These are phyloP conservation scores for Rallus crepitans DNA, from an alignment of 2,797 vertebrate genomes.

Conservation along the genomic window DNA sequence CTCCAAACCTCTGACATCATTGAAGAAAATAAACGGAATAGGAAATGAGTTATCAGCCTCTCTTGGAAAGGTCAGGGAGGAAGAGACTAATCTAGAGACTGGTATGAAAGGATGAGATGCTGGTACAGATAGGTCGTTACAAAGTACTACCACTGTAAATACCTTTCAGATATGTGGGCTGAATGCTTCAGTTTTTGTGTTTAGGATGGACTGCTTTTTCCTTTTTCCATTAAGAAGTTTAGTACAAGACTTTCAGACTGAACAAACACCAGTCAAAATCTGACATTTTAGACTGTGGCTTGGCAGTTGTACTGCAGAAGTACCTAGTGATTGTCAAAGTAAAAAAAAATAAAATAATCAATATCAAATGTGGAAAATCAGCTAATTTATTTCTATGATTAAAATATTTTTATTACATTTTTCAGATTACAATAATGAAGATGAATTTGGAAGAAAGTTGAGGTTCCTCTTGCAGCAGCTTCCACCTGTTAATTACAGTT, in stretches of 20 bases:
- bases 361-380: constrained; percentile 12
- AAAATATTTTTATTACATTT: constrained; percentile 59
- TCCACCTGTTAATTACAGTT: constrained; percentile 94
- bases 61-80: neutral
- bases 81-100: neutral
- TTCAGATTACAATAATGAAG: constrained; percentile 93
- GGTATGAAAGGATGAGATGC: neutral
- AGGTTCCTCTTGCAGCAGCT: constrained; percentile 97
- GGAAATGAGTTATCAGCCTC: neutral
- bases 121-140: neutral
- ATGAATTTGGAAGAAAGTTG: constrained; percentile 93
- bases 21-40: neutral
- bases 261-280: neutral
- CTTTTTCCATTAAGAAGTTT: neutral
- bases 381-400: constrained; percentile 32
- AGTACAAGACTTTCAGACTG: neutral
- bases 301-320: neutral
- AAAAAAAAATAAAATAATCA: neutral
- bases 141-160: neutral
- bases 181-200: neutral
- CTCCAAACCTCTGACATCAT: neutral
- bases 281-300: neutral
- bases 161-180: neutral
- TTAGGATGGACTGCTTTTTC: neutral
- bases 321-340: neutral